These are phyloP conservation scores for Apis laboriosa DNA, from an alignment of 1,140 invertebrate genomes.

Conservation along the genomic window DNA sequence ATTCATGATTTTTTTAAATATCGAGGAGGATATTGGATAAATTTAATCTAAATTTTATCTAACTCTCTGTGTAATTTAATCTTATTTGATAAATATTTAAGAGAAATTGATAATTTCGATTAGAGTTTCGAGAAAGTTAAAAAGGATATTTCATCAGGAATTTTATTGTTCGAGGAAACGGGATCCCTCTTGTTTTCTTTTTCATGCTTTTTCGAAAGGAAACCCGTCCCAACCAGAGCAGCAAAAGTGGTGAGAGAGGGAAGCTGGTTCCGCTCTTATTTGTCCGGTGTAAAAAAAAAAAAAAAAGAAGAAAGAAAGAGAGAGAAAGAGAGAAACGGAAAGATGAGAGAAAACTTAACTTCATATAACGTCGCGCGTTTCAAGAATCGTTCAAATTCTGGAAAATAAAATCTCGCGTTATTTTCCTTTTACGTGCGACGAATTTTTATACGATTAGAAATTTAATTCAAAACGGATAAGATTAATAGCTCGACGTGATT, in stretches of 20 bases:
- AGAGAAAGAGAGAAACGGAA: no score
- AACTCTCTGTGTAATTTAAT: no score
- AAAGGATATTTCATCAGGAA: neutral
- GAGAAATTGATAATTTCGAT: no score
- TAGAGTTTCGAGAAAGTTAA: neutral
- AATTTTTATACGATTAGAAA: no score
- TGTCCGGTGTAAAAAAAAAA: neutral
- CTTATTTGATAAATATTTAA: no score
- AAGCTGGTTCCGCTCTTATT: neutral
- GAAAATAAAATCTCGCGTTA: no score
- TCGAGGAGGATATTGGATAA: no score
- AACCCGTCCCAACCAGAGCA: neutral
- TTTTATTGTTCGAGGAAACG: neutral
- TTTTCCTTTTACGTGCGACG: no score
- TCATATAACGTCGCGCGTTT: neutral
- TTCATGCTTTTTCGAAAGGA: neutral
- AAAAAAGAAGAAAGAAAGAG: neutral
- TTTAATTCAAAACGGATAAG: neutral
- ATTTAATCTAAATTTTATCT: no score
- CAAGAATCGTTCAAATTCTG: neutral
- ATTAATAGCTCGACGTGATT: neutral
- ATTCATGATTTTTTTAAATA: no score
- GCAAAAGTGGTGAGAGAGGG: neutral
- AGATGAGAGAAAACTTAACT: neutral
- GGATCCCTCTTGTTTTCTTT: neutral